Evolutionary conservation across 2,888 invertebrate genomes (phyloP).

Genomic region (Heliconius sara): DNA sequence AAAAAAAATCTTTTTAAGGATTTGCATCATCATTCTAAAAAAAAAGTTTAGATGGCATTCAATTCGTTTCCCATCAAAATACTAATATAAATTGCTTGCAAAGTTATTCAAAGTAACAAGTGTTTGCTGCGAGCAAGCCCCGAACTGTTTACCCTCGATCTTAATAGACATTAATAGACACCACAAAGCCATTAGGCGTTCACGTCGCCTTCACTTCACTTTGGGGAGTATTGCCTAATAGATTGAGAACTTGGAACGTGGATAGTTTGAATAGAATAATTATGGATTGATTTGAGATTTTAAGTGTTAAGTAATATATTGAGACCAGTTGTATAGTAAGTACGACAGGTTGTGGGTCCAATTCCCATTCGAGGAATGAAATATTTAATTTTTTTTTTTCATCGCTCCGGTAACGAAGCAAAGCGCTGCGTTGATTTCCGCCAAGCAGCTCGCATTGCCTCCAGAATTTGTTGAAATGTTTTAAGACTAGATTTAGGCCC

Average conservation of each 20-base stretch:
- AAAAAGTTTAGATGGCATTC: background rate
- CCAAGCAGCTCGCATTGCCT: no score
- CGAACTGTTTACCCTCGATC: slow-evolving; percentile 37
- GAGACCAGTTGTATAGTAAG: background rate
- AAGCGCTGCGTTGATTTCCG: no score
- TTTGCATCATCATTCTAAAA: background rate
- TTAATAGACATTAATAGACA: slow-evolving; percentile 39
- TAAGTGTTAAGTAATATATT: background rate
- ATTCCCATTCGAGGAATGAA: no score
- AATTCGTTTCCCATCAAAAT: background rate
- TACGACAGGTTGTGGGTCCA: no score
- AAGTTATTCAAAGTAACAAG: slow-evolving; percentile 15
- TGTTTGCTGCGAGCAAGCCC: slow-evolving; percentile 26
- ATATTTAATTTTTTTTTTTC: no score
- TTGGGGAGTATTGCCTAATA: slow-evolving; percentile 17
- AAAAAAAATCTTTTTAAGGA: background rate
- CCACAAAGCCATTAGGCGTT: slow-evolving; percentile 46
- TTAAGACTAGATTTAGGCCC: no score
- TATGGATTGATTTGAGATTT: slow-evolving; percentile 17
- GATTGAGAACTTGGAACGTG: slow-evolving; percentile 24
- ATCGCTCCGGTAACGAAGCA: no score
- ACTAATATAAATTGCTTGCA: background rate
- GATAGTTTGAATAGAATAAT: slow-evolving; percentile 11
- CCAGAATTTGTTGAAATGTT: no score
- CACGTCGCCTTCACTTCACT: slow-evolving; percentile 22